phyloP scores from a whole-genome alignment of 2,888 invertebrate species.

The Aphrophora alni region DNA sequence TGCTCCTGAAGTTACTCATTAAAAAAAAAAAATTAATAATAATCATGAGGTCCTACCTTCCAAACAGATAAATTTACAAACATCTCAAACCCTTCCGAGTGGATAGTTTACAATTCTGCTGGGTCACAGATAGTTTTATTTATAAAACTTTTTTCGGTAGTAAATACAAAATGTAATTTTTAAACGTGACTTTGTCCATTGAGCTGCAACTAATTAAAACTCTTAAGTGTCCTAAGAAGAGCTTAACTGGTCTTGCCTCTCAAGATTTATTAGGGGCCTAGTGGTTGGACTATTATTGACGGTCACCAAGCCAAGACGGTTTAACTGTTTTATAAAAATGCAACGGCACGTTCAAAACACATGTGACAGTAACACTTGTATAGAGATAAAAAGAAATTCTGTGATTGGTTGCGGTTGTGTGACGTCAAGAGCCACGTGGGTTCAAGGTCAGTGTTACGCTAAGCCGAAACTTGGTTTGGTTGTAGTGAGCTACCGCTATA shows the following conservation, averaged over 20 bases:
- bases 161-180: neutral
- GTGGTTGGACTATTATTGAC: neutral
- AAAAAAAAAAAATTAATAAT: too few species aligned
- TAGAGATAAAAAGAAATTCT: neutral
- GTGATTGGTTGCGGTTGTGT: neutral
- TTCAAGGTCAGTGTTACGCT: neutral
- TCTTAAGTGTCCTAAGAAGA: neutral
- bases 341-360: slow-evolving; percentile 6
- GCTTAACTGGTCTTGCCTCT: neutral
- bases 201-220: neutral
- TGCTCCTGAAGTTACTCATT: too few species aligned
- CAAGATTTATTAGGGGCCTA: neutral
- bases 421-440: neutral
- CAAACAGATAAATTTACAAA: too few species aligned
- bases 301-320: neutral
- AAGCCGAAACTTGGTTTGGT: neutral
- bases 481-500: neutral
- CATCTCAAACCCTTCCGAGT: too few species aligned
- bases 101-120: too few species aligned
- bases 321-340: neutral
- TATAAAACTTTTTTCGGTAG: too few species aligned
- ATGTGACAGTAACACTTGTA: neutral
- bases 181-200: neutral
- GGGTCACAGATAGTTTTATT: too few species aligned
- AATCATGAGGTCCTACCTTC: too few species aligned